phyloP scores from a whole-genome alignment of 2,888 invertebrate genomes.

The Lampropteryx suffumata region DNA sequence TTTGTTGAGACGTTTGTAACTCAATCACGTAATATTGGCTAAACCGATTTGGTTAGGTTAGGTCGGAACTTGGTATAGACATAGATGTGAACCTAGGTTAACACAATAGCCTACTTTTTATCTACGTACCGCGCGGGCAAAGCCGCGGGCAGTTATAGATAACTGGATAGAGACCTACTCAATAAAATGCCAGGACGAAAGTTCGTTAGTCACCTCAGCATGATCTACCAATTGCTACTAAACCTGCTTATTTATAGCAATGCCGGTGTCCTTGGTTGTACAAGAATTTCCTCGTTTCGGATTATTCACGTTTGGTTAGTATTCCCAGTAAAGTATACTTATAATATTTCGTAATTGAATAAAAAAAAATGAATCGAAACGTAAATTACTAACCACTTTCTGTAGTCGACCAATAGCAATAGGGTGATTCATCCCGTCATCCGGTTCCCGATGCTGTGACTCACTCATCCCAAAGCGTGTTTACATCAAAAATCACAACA shows the following conservation, averaged over 20 bases:
- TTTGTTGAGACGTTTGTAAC: no score
- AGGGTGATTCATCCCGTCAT: constrained; percentile 34
- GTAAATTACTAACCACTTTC: constrained; percentile 28
- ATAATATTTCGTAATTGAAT: neutral
- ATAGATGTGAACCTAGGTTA: no score
- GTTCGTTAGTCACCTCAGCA: no score
- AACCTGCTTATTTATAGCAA: neutral
- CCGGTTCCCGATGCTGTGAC: constrained; percentile 35
- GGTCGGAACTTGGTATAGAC: no score
- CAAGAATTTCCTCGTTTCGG: neutral
- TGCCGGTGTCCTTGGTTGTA: neutral
- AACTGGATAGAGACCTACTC: no score
- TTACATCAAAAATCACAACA: constrained; percentile 27
- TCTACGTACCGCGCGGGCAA: no score
- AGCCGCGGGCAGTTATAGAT: no score
- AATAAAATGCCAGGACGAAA: no score
- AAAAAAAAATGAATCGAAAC: constrained; percentile 9
- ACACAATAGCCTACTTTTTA: no score
- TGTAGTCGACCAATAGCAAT: constrained; percentile 32
- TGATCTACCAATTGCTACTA: neutral
- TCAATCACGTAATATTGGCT: no score
- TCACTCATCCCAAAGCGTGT: constrained; percentile 31
- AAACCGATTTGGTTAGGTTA: no score
- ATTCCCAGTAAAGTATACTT: neutral
- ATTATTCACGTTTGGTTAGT: neutral